Evolutionary conservation across 35 echinoderm and acorn worm species (phyloP).

Genomic region (Lytechinus variegatus): DNA sequence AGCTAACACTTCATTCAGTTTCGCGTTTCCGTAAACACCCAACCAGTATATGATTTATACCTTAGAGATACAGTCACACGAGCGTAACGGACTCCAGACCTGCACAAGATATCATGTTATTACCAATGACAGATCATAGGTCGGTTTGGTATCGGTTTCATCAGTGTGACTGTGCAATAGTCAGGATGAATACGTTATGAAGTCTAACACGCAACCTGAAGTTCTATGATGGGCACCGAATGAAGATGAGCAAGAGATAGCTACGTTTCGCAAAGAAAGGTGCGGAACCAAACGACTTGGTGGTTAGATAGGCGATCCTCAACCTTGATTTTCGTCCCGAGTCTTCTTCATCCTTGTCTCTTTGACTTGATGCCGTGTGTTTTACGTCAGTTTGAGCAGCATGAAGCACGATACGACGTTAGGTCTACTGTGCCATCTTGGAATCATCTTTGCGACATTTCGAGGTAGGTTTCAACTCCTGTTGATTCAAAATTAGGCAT

Average conservation of each 20-base stretch:
- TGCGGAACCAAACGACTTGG: background rate
- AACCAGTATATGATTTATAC: too few species aligned
- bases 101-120: too few species aligned
- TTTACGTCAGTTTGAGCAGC: background rate
- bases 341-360: background rate
- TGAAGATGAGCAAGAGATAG: background rate
- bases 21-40: background rate
- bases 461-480: background rate
- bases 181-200: background rate
- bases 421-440: background rate
- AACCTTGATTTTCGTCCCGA: background rate
- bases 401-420: background rate
- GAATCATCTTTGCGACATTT: background rate
- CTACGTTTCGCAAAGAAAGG: slow-evolving; percentile 1
- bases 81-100: too few species aligned
- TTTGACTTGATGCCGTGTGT: background rate
- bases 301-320: background rate
- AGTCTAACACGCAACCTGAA: background rate
- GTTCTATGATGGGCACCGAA: background rate
- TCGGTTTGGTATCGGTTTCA: too few species aligned
- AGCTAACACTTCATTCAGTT: background rate
- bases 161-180: background rate
- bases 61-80: too few species aligned
- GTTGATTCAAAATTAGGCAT: background rate
- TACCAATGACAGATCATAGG: too few species aligned